Percentiles rank a stretch among this genome's conserved stretches.
phyloP scores from a whole-genome alignment of 2,888 invertebrate genomes.

The Lypha dubia region DNA sequence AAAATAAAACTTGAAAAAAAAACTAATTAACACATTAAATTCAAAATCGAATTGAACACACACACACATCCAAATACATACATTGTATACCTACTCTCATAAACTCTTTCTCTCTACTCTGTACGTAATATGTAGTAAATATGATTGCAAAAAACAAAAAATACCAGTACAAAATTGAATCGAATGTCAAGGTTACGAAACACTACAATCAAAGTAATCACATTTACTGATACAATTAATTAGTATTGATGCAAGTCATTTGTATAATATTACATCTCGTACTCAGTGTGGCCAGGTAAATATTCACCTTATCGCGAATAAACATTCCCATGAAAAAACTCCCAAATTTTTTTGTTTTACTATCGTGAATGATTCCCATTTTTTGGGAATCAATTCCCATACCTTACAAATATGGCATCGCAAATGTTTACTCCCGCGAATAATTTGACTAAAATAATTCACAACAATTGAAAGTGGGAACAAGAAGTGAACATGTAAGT shows the following conservation, averaged over 20 bases:
- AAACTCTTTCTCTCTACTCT: no score
- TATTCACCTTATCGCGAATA: no score
- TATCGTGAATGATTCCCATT: no score
- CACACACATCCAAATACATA: background rate
- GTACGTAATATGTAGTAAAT: slow-evolving; percentile 3
- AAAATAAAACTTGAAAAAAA: background rate
- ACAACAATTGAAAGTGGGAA: no score
- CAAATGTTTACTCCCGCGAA: no score
- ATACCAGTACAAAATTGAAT: slow-evolving; percentile 31
- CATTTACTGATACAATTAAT: slow-evolving; percentile 5
- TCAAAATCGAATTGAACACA: slow-evolving; percentile 32
- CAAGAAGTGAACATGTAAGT: no score
- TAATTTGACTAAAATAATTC: no score
- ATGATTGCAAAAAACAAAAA: slow-evolving; percentile 30
- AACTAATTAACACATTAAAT: background rate
- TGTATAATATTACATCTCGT: background rate
- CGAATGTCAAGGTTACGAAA: slow-evolving; percentile 57
- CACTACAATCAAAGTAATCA: slow-evolving; percentile 8
- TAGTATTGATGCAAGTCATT: background rate
- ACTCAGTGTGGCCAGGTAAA: no score
- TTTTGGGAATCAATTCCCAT: no score
- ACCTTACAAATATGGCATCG: no score
- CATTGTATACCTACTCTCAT: background rate
- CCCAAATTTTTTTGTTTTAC: no score
- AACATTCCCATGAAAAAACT: no score